Evolutionary conservation across 1,140 invertebrate genomes (phyloP), one percentile per base, ranked within the genome.

Genomic region (Rhagoletis zephyria): DNA sequence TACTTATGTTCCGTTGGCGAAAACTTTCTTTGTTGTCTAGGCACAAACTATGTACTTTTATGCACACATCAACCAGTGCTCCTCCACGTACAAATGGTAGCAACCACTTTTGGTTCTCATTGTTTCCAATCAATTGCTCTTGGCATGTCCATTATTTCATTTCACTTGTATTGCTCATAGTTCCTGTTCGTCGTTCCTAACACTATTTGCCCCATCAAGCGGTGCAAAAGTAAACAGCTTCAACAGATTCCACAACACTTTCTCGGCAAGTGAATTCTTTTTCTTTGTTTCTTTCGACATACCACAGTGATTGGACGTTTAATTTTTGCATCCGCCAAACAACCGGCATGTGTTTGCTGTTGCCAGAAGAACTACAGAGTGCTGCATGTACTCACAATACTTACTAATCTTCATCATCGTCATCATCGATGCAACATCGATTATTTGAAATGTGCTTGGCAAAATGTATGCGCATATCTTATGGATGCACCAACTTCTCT

Each of bases 381-480:
- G 10, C 0, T n/a, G 7, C n/a, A 51, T 48, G 48, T 3, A 77
- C 10, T 14, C 70, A 16, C 70, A 45, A 77, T 45, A 67, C 65
- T 67, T 67, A 40, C 30, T 45, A 45, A 81, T 19, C 42, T 56
- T 81, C 74, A 81, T 56, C 74, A 81, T 51, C 48, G 51, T 56
- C 74, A n/a, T 63, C 61, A 81, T 81, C 74, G 19, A 14, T 81
- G 74, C 74, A 81, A 56, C 74, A 81, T 81, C 74, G 74, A 56
- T 81, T 81, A 81, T 81, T 81, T 81, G 74, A 81, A 81, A 56
- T 81, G 74, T 81, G 42, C 42, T 70, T 30, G 74, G n/a, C 74
- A 42, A 81, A 81, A 81, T 56, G 51, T 81, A 81, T 81, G 74
- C 74, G 74, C 74, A 81, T 81, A 81, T 56, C 74, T 81, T 81